Conservation (phyloP, 2,797 vertebrate genomes). For the Dendrocincla tyrannina region DNA sequence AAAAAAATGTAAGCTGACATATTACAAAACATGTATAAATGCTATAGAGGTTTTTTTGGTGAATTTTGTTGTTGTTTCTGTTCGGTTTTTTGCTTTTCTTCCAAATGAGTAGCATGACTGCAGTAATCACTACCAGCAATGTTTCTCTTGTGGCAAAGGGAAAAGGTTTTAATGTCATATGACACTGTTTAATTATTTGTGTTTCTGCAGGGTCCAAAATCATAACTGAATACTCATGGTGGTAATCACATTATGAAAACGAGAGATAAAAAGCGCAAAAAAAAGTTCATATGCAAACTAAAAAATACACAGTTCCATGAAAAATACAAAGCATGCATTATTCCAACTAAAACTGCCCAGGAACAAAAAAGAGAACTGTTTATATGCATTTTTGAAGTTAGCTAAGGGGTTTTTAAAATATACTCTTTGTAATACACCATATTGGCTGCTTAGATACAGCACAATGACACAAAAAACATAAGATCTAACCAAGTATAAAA, state of each 20-base stretch:
- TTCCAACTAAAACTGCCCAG: neutral
- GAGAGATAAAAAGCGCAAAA: neutral
- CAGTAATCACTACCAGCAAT: neutral
- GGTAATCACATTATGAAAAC: neutral
- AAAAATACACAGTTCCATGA: neutral
- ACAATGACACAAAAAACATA: conserved; percentile 18
- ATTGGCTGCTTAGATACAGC: conserved; percentile 42
- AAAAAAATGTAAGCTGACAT: neutral
- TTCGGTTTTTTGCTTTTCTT: neutral
- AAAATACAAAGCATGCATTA: neutral
- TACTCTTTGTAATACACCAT: neutral
- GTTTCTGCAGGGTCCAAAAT: neutral
- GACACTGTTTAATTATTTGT: conserved; percentile 3
- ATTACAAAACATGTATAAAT: neutral
- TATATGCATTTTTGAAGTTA: neutral
- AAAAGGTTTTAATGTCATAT: neutral
- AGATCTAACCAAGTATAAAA: neutral
- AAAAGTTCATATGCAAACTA: neutral
- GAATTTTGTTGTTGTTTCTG: neutral
- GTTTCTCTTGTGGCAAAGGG: neutral
- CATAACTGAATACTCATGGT: neutral
- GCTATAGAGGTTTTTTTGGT: neutral
- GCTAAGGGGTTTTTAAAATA: neutral
- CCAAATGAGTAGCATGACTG: neutral
- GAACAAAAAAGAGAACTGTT: neutral